phyloP scores from a whole-genome alignment of 2,113 vertebrate genomes.

The Oryzias javanicus region DNA sequence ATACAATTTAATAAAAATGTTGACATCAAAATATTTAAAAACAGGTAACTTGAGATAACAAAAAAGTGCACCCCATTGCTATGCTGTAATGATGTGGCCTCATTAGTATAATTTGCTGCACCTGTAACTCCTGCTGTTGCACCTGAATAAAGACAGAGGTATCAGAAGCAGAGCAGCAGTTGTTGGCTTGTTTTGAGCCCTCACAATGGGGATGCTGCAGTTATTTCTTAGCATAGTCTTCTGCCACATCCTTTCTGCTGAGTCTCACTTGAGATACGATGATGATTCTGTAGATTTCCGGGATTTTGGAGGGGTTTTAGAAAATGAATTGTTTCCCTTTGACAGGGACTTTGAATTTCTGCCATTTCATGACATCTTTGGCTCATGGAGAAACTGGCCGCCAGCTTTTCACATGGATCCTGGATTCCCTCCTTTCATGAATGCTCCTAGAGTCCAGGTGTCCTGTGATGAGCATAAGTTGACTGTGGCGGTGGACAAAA shows the following conservation, averaged over 20 bases:
- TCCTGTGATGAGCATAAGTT: constrained; percentile 49
- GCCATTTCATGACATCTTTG: constrained; percentile 30
- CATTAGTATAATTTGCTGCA: constrained; percentile 39
- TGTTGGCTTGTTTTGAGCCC: neutral
- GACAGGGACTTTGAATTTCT: constrained; percentile 13
- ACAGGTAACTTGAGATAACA: too few species aligned
- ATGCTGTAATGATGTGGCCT: neutral
- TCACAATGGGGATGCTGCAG: constrained; percentile 19
- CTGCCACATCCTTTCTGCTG: constrained; percentile 6
- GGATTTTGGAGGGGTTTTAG: neutral
- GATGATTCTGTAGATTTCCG: neutral
- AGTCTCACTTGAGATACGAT: neutral
- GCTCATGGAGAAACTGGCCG: constrained; percentile 23
- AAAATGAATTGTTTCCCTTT: constrained; percentile 6
- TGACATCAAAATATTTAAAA: too few species aligned
- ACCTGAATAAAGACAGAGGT: constrained; percentile 19
- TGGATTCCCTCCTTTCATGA: constrained; percentile 6
- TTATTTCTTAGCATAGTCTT: constrained; percentile 18
- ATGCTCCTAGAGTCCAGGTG: constrained; percentile 47
- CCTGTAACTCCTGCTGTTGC: constrained; percentile 13
- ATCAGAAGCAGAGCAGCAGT: fast-evolving
- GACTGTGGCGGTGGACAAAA: constrained; percentile 48
- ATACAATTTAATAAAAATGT: too few species aligned
- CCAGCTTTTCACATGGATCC: constrained; percentile 23
- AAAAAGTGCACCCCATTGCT: neutral